Percentiles rank a stretch among this genome's conserved stretches.
Evolutionary conservation across 2,888 invertebrate genomes (phyloP).

Genomic region (Neuroscelio doddi): DNA sequence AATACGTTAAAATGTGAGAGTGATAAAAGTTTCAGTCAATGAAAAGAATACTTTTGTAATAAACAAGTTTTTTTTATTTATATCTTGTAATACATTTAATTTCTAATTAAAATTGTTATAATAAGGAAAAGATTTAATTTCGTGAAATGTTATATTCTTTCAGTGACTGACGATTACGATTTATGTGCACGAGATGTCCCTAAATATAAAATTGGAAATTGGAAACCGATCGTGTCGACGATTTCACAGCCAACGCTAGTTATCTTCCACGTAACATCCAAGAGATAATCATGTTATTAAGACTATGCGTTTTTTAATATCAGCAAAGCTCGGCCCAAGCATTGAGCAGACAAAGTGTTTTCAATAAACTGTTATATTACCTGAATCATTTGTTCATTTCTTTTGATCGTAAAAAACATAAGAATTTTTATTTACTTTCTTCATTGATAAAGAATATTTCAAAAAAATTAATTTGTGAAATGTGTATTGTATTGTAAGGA

Average conservation of each 20-base stretch:
- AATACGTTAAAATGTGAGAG: background rate
- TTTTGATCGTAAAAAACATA: background rate
- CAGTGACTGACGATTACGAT: background rate
- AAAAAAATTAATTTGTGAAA: background rate
- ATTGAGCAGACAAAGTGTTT: constrained; percentile 66
- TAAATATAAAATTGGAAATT: constrained; percentile 36
- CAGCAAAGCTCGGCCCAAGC: constrained; percentile 65
- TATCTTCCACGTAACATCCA: constrained; percentile 65
- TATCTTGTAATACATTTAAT: too few species aligned
- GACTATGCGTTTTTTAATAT: constrained; percentile 71
- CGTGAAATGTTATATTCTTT: too few species aligned
- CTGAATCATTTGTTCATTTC: constrained; percentile 51
- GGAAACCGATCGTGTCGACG: constrained; percentile 50
- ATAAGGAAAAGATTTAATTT: too few species aligned
- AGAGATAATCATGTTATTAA: constrained; percentile 70
- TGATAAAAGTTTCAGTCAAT: too few species aligned
- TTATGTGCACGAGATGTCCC: background rate
- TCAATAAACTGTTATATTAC: constrained; percentile 71
- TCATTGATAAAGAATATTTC: background rate
- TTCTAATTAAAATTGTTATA: too few species aligned
- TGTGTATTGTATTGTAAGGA: too few species aligned
- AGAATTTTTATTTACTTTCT: too few species aligned
- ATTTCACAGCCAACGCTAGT: constrained; percentile 61
- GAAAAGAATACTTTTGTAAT: too few species aligned
- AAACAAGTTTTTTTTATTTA: too few species aligned